These are phyloP conservation scores for Lacerta bilineata DNA, from an alignment of 2,797 vertebrate species.

Conservation along the genomic window DNA sequence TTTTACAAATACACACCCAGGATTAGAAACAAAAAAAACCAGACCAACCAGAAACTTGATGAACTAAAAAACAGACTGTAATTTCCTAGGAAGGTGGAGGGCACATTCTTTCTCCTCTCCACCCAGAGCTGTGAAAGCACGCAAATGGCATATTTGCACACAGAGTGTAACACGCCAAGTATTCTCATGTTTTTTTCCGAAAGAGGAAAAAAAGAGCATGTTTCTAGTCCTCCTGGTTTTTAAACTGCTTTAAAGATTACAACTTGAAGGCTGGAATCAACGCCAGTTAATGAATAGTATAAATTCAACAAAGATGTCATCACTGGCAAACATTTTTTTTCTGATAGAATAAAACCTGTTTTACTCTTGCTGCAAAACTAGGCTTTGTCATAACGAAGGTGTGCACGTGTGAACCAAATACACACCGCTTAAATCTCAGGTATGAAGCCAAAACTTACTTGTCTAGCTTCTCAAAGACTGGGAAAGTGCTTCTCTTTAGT, in stretches of 20 bases:
- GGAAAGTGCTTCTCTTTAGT: background rate
- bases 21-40: background rate
- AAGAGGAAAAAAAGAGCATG: background rate
- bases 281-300: background rate
- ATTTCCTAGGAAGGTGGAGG: background rate
- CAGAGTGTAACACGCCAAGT: background rate
- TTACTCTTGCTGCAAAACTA: background rate
- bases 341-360: background rate
- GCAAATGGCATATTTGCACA: background rate
- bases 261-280: too few relatives aligned
- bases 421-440: background rate
- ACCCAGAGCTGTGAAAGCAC: background rate
- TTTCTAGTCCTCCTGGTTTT: background rate
- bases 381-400: background rate
- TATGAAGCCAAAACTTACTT: background rate
- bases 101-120: background rate
- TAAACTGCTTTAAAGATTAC: background rate
- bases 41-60: background rate
- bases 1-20: background rate
- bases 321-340: background rate
- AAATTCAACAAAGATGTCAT: background rate
- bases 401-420: background rate
- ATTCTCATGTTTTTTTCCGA: background rate
- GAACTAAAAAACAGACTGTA: background rate
- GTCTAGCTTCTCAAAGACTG: background rate